Conservation (phyloP, 2,888 invertebrate species). For the Piscicola geometra region DNA sequence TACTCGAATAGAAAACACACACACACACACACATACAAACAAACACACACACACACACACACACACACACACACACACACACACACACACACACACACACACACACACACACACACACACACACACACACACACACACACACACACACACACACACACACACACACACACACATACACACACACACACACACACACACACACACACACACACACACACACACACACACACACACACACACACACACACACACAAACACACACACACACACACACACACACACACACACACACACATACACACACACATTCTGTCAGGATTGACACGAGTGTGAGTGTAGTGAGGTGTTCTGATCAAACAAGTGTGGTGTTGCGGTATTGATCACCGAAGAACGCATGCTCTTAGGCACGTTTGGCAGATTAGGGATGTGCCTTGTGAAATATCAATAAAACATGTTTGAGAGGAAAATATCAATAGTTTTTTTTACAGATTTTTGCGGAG, state of each 20-base stretch:
- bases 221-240: slow-evolving; percentile 11
- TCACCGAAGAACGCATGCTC: neutral
- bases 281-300: slow-evolving; percentile 28
- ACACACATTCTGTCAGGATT: slow-evolving; percentile 5
- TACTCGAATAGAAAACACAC: too few relatives aligned
- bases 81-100: too few relatives aligned
- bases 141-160: neutral
- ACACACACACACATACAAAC: too few relatives aligned
- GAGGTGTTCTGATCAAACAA: slow-evolving; percentile 3
- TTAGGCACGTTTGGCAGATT: slow-evolving; percentile 27
- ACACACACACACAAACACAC: slow-evolving; percentile 21
- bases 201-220: slow-evolving; percentile 26
- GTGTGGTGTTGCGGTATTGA: neutral
- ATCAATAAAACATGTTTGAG: too few relatives aligned
- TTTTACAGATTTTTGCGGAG: too few relatives aligned
- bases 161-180: neutral
- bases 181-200: slow-evolving; percentile 26
- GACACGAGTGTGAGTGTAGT: neutral
- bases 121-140: neutral
- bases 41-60: too few relatives aligned
- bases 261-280: slow-evolving; percentile 25
- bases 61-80: too few relatives aligned
- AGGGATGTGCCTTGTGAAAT: neutral
- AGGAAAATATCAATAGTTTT: too few relatives aligned
- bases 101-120: slow-evolving; percentile 3